Evolutionary conservation across 1,140 invertebrate genomes (phyloP), one percentile per base, ranked within the genome.

Genomic region (Grapholita molesta): DNA sequence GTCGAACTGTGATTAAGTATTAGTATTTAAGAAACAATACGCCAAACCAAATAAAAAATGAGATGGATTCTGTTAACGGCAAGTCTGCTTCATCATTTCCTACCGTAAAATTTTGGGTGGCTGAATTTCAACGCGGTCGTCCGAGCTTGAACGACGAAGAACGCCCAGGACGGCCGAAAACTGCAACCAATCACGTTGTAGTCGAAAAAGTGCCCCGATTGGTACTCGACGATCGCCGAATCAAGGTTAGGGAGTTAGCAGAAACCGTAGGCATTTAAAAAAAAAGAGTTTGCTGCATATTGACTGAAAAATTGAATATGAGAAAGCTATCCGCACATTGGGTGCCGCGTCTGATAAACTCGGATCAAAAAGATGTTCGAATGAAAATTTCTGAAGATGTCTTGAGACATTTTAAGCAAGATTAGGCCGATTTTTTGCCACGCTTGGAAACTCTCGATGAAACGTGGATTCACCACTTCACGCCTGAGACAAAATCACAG

Each of bases 61-160:
- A 73, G 75, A 38, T 70, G 32, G 70, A 72, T 67, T 52, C 68
- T 70, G 68, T 77, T 70, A 86, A 83, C 66, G n/a, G 52, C 70
- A 76, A 84, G 70, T 82, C 77, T 80, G 53, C 78, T 67, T 70
- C 80, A 67, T 77, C 42, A 66, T 74, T 77, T 73, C 15, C 77
- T 69, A 83, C 74, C 3, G 78, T 86, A 70, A 72, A 70, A 76
- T 65, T 66, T 55, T 88, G 76, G 71, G 75, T 57, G 78, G 76
- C 71, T 76, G 77, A 85, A 57, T 84, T 88, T 79, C 75, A 83
- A 80, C 75, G 73, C 68, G 77, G 77, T 71, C 77, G 77, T 80
- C 80, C 53, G 9, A 71, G 70, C 77, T 76, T 76, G 28, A 57
- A 71, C 70, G 74, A 82, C 70, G 70, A 74, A 42, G 57, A 73